These are phyloP conservation scores for Trichopoda pennipes DNA, from an alignment of 2,888 invertebrate species.

Conservation along the genomic window DNA sequence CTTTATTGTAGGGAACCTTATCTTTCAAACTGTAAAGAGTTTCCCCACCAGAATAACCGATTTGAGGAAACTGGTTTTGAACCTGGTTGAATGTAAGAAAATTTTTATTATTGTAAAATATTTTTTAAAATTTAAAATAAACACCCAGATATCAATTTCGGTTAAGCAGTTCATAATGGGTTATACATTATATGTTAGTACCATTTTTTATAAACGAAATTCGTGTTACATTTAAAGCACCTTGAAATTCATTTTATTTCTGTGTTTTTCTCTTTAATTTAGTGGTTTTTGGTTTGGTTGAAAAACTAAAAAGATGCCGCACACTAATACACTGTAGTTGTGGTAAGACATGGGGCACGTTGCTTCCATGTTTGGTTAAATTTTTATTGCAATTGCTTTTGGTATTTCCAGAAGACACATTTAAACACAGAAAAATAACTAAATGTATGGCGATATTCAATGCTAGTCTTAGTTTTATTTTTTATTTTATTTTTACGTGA, in stretches of 20 bases:
- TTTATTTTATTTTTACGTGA: slow-evolving; percentile 16
- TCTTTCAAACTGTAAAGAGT: too few species aligned
- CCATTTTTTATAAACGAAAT: slow-evolving; percentile 29
- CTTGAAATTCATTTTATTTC: slow-evolving; percentile 35
- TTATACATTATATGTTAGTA: slow-evolving; percentile 4
- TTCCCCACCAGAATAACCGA: too few species aligned
- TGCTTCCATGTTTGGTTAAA: slow-evolving; percentile 70
- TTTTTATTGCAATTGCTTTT: slow-evolving; percentile 64
- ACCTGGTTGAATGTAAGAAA: too few species aligned
- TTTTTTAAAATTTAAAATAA: too few species aligned
- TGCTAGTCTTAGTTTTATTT: slow-evolving; percentile 12
- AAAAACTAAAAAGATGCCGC: slow-evolving; percentile 4
- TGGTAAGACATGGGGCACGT: slow-evolving; percentile 59
- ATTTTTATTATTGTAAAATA: too few species aligned
- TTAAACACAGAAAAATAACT: neutral
- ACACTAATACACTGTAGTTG: slow-evolving; percentile 3
- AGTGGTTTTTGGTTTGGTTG: too few species aligned
- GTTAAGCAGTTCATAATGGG: slow-evolving; percentile 3
- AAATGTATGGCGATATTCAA: slow-evolving; percentile 16
- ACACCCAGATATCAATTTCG: too few species aligned
- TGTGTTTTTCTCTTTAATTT: neutral
- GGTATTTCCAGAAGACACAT: slow-evolving; percentile 3
- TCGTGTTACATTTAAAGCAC: slow-evolving; percentile 4
- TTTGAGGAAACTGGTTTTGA: too few species aligned
- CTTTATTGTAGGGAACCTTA: too few species aligned